Percentiles rank a stretch among this genome's conserved stretches.
Conservation (phyloP, 2,888 invertebrate genomes). For the Troglohyphantes excavatus region DNA sequence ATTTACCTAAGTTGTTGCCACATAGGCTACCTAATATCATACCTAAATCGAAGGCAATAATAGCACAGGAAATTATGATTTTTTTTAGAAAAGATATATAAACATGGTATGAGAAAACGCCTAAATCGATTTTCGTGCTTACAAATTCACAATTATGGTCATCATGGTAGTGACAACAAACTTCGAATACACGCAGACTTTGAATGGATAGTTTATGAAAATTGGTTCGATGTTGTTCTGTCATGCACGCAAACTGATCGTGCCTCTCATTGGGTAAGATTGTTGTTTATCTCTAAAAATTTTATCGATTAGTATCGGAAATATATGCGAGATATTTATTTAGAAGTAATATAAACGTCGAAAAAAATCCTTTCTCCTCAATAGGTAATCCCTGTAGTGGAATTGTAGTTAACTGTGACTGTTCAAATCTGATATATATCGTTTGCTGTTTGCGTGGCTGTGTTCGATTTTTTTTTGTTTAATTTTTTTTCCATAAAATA, state of each 20-base stretch:
- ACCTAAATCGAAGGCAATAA: no score
- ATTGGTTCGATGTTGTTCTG: conserved; percentile 45
- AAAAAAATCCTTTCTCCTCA: conserved; percentile 19
- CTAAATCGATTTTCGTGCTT: neutral
- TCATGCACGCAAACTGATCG: conserved; percentile 47
- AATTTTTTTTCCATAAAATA: neutral
- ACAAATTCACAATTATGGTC: conserved; percentile 41
- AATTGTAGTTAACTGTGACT: conserved; percentile 43
- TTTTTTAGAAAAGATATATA: no score
- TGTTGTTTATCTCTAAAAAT: conserved; percentile 15
- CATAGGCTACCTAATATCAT: no score
- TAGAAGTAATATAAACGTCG: neutral
- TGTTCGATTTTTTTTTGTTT: conserved; percentile 5
- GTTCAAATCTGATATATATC: conserved; percentile 17
- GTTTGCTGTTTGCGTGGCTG: neutral
- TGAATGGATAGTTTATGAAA: conserved; percentile 60
- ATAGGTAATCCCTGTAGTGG: no score
- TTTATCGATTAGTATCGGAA: conserved; percentile 15
- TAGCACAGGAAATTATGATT: no score
- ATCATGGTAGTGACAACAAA: conserved; percentile 69
- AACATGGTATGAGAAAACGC: no score
- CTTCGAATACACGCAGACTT: conserved; percentile 20
- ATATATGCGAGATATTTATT: conserved; percentile 26
- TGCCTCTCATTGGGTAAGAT: conserved; percentile 53
- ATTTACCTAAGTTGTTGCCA: no score